Evolutionary conservation across 2,888 invertebrate genomes (phyloP).

Genomic region (Leucophenga montana): DNA sequence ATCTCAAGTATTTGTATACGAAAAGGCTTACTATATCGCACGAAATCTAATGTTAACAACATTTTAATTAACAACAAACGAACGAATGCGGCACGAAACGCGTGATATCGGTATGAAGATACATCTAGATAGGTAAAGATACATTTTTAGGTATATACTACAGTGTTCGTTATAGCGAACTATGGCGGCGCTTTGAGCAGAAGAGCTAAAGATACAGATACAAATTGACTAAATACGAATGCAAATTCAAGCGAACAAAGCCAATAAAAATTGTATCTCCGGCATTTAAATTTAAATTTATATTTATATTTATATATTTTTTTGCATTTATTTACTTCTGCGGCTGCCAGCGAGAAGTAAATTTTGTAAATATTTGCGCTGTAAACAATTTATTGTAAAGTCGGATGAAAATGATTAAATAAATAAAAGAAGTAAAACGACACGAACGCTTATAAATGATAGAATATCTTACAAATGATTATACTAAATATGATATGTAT

Average conservation of each 20-base stretch:
- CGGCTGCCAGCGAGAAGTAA: background rate
- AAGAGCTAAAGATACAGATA: background rate
- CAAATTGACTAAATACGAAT: background rate
- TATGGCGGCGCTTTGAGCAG: background rate
- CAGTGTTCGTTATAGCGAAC: too few species aligned
- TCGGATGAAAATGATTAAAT: background rate
- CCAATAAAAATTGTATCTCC: background rate
- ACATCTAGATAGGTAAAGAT: background rate
- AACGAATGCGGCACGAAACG: background rate
- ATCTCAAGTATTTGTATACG: conserved; percentile 53
- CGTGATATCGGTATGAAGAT: background rate
- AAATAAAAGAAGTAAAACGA: background rate
- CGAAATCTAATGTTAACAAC: conserved; percentile 65
- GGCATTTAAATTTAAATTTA: too few species aligned
- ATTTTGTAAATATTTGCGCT: conserved; percentile 5
- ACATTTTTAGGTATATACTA: too few species aligned
- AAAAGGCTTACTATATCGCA: conserved; percentile 51
- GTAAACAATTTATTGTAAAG: conserved; percentile 5
- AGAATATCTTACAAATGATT: too few species aligned
- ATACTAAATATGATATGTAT: too few species aligned
- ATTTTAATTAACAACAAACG: conserved; percentile 53
- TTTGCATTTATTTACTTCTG: too few species aligned
- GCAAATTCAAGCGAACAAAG: background rate
- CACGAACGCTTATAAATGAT: too few species aligned
- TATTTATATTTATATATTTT: too few species aligned